These are phyloP conservation scores for Chelonus insularis DNA, from an alignment of 1,140 invertebrate species.

Conservation along the genomic window DNA sequence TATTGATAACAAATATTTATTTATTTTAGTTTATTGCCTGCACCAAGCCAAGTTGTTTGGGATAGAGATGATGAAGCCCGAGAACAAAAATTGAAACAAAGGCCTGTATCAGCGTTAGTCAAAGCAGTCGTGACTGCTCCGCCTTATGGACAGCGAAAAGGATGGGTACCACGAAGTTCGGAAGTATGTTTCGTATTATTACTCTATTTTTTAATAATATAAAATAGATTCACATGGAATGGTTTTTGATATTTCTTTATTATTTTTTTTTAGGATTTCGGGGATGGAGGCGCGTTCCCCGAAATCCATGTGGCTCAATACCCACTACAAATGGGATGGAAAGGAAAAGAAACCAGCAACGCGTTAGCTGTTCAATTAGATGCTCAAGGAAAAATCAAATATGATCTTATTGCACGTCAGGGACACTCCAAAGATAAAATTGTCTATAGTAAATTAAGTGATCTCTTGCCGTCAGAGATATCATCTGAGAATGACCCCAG, in stretches of 20 bases:
- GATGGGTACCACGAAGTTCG: conserved; percentile 87
- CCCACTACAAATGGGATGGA: conserved; percentile 84
- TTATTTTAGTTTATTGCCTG: conserved; percentile 73
- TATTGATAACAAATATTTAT: too few species aligned
- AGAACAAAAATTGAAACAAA: conserved; percentile 64
- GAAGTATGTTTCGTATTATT: conserved; percentile 74
- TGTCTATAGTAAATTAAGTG: conserved; percentile 93
- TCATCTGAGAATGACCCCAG: conserved; percentile 87
- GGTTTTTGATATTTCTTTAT: conserved; percentile 1
- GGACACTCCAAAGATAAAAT: conserved; percentile 97
- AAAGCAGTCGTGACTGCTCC: conserved; percentile 85
- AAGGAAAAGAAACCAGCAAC: conserved; percentile 79
- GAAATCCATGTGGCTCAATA: conserved; percentile 98
- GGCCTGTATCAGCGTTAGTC: conserved; percentile 73
- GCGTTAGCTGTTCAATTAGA: conserved; percentile 93
- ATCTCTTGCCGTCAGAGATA: conserved; percentile 92
- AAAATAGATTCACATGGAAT: too few species aligned
- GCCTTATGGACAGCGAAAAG: conserved; percentile 92
- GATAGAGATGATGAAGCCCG: conserved; percentile 84
- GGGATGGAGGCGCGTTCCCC: conserved; percentile 97
- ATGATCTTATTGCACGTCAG: conserved; percentile 93
- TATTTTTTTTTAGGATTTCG: conserved; percentile 67
- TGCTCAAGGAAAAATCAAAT: conserved; percentile 93
- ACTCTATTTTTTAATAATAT: conserved; percentile 5
- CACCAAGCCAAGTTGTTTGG: conserved; percentile 82